Conservation (phyloP, 2,797 vertebrate species). For the Acridotheres tristis region DNA sequence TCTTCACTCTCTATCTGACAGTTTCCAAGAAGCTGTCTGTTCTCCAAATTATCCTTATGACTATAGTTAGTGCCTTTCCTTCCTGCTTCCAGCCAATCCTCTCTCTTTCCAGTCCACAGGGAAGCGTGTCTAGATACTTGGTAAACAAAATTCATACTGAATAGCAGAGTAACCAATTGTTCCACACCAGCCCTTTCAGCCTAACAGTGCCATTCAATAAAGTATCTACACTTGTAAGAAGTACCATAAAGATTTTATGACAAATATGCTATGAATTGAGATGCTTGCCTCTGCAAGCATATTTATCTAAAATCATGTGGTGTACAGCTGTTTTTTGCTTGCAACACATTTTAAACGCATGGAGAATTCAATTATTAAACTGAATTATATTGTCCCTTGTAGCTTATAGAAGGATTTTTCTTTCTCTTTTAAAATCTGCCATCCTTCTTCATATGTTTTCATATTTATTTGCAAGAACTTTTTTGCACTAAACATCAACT, state of each 20-base stretch:
- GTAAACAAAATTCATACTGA: not conserved
- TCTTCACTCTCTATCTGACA: not conserved
- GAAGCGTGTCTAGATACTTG: not conserved
- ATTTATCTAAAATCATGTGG: not conserved
- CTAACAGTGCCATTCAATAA: not conserved
- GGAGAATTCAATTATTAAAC: not conserved
- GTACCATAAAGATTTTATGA: not conserved
- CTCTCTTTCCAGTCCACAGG: not conserved
- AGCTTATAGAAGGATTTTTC: not conserved
- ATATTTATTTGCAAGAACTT: not conserved
- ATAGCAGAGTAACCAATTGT: not conserved
- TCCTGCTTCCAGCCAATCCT: not conserved
- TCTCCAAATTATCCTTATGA: not conserved
- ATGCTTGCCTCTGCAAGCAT: not conserved
- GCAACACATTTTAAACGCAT: not conserved
- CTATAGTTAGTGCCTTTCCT: not conserved
- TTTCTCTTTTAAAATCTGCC: not conserved
- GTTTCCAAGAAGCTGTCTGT: not conserved
- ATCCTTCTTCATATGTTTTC: not conserved
- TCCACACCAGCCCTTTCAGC: not conserved
- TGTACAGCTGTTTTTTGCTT: conserved; percentile 1
- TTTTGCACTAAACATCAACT: not conserved
- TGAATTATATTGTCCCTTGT: not conserved
- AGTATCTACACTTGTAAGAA: not conserved
- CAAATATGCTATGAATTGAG: not conserved